Conservation (phyloP, 2,888 invertebrate genomes). For the Melinopterus prodromus region DNA sequence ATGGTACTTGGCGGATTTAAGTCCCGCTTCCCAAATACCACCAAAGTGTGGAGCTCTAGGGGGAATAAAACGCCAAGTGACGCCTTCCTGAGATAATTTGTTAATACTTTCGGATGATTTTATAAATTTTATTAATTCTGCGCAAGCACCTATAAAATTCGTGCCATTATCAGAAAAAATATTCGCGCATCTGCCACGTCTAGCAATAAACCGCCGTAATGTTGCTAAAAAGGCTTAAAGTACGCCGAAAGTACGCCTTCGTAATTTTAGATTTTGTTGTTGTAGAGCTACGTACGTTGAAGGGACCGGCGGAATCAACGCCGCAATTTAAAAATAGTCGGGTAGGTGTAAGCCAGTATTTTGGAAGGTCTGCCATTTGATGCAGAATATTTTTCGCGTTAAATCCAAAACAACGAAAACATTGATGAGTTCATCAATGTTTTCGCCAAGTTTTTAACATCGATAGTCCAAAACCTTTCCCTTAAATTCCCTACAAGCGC, state of each 20-base stretch:
- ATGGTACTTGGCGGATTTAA: conserved; percentile 48
- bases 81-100: conserved; percentile 13
- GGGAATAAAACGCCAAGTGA: conserved; percentile 49
- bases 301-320: conserved; percentile 40
- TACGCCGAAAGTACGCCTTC: conserved; percentile 40
- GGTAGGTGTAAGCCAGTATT: conserved; percentile 11
- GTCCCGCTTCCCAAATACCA: conserved; percentile 49
- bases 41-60: conserved; percentile 45
- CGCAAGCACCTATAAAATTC: conserved; percentile 51
- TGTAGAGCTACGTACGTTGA: conserved; percentile 31
- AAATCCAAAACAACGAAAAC: conserved; percentile 20
- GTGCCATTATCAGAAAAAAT: conserved; percentile 51
- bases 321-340: conserved; percentile 32
- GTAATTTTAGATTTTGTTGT: conserved; percentile 27
- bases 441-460: neutral
- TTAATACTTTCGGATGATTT: neutral
- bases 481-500: conserved; percentile 24
- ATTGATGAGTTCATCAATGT: no score
- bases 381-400: neutral
- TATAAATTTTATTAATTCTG: conserved; percentile 35
- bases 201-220: conserved; percentile 47
- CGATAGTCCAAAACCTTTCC: conserved; percentile 28
- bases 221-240: conserved; percentile 49
- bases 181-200: conserved; percentile 45
- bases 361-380: conserved; percentile 32